Base-by-base conservation (phyloP, 2,113 vertebrate genomes). In the Tympanuchus pallidicinctus region DNA sequence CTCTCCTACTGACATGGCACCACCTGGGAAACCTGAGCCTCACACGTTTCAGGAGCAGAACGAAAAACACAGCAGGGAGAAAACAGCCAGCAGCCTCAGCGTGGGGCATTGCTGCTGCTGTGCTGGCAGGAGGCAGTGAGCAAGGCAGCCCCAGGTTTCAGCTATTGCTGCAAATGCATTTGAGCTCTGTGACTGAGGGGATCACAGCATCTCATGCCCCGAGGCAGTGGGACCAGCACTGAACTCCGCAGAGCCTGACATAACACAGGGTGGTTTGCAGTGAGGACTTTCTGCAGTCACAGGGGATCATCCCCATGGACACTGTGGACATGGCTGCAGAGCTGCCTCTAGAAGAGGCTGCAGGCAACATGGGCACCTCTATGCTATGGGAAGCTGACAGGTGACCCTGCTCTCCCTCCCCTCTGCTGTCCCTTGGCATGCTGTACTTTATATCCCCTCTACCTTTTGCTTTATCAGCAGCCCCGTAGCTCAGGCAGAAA, bases 71-170 rank as follows among this genome's bases (percentile, higher is more conserved):
- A 40, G 25, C 38, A 7, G 7, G 21, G 69, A 47, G 54, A 42
- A 90, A 90, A 47, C 7, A 43, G 20, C 21, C 40, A 5, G 0
- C 10, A 48, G 28, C n/a, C 75, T 64, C 21, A 11, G 61, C 15
- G 30, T 10, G 71, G 74, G 45, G 34, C 3, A 3, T 14, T 6
- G 27, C 1, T 60, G 57, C 56, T 1, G 1, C 11, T 40, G 0
- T 0, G 7, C 0, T 4, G 43, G 56, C 2, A 9, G 42, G 47
- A 80, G 34, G 38, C 13, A n/a, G 65, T 0, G 11, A 42, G 60
- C 4, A 12, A 42, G 34, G 52, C 18, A 32, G 48, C 30, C 64
- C 10, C 57, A 14, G 61, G 24, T 11, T n/a, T n/a, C 56, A 32
- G 50, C 74, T 48, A 42, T n/a, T 74, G 10, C 2, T 42, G 1